Base-by-base conservation (phyloP, 2,113 vertebrate species). In the Oryzias javanicus region DNA sequence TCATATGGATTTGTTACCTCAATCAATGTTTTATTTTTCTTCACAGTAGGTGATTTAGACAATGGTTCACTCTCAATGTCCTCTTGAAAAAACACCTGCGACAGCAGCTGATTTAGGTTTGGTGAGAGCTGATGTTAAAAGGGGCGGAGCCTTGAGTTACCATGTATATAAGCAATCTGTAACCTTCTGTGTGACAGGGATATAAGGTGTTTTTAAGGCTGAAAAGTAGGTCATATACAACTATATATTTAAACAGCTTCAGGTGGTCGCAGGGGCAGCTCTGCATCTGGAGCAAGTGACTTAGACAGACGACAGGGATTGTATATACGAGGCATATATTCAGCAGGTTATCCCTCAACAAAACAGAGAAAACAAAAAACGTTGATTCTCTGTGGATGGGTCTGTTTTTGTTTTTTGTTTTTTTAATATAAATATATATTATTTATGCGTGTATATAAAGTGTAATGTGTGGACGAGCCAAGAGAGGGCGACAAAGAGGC, bases 381-480 rank as follows among this genome's bases (percentile, higher is more conserved):
- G 2, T 67, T 55, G 52, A 76, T 75, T 84, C 79, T 81, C 79
- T 77, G 77, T 59, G 76, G 70, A 74, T 77, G 20, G 1, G 55
- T 70, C 71, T 64, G 42, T 71, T 57, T 68, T 59, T 58, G 50
- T 67, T 45, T 66, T 42, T 42, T n/a, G n/a, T n/a, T n/a, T 24
- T 48, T 57, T 29, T 35, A 27, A 16, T 51, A 24, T 51, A 16
- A 48, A 24, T 45, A 20, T 53, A 56, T 27, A 27, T 75, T 82
- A 78, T 83, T 81, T 83, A 76, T 79, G 78, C 29, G 60, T 85
- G 75, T 87, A 88, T 55, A 89, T 89, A 86, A 78, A 72, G 63
- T 85, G 83, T 86, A 75, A 81, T 72, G 64, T 72, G 80, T 86
- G 55, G 76, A 65, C 24, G 14, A 75, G 78, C 83, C 72, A 77